Evolutionary conservation across 1,140 invertebrate species (phyloP), one percentile per base, ranked within the genome.

Genomic region (Andrena cerasifolii): DNA sequence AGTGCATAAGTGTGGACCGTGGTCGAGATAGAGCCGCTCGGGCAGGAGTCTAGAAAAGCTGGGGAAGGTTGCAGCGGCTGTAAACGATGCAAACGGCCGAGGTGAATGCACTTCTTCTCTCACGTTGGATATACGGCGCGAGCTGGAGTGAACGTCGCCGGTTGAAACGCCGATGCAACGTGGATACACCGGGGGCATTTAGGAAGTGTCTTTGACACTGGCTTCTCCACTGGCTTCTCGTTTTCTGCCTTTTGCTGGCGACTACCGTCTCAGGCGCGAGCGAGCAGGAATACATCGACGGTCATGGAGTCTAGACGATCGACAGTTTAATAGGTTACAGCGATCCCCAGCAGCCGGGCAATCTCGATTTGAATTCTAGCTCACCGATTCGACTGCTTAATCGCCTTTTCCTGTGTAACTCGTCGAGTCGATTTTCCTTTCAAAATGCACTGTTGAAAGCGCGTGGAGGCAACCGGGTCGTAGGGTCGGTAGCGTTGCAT

Each of bases 41-140:
- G 18, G n/a, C 26, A n/a, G 28, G 31, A 75, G 78, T 45, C 61
- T 79, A 67, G 72, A 76, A 79, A 79, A 79, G 53, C 56, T n/a
- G 12, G n/a, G 74, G 53, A 75, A 75, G 54, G 78, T 62, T 75
- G 53, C 33, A 53, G 28, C 40, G 53, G 70, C 77, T 74, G 78
- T 76, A 79, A 79, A 79, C 71, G 78, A 79, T 67, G 72, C 78
- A 51, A 79, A 58, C 62, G 61, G 68, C 16, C 62, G 66, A 61
- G 83, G 85, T 88, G 70, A 89, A 89, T 56, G 88, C 78, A 84
- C 87, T 79, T 84, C 59, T 78, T 78, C 79, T 82, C 82, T 47
- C 74, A 21, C 65, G 66, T 73, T 62, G 36, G 58, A 76, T 54
- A 75, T 68, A 61, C 61, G 40, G 43, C 47, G 21, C 16, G n/a